These are phyloP conservation scores for Macaria liturata DNA, from an alignment of 2,888 invertebrate genomes.

Conservation along the genomic window DNA sequence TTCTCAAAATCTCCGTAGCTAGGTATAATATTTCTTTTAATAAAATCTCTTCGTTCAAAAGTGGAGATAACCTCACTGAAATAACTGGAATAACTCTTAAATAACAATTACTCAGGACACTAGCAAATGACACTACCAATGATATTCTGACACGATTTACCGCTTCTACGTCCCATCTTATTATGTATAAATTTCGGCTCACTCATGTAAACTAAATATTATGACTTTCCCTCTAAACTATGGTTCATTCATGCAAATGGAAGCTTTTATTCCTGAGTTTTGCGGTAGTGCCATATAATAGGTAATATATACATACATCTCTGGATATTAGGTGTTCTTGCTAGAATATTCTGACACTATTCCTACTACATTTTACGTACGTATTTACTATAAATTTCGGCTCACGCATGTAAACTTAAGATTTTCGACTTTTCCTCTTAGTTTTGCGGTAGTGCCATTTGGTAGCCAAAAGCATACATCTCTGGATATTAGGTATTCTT, in stretches of 20 bases:
- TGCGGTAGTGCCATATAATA: too few species aligned
- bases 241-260: conserved; percentile 1
- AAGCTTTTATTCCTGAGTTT: too few species aligned
- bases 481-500: conserved; percentile 9
- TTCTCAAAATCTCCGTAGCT: background rate
- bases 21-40: conserved; percentile 4
- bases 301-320: background rate
- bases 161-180: conserved; percentile 16
- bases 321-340: conserved; percentile 5
- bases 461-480: background rate
- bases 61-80: background rate
- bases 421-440: too few species aligned
- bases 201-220: too few species aligned
- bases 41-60: conserved; percentile 11
- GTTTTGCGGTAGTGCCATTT: too few species aligned
- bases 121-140: too few species aligned
- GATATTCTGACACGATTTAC: conserved; percentile 15
- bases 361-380: conserved; percentile 11
- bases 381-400: conserved; percentile 24
- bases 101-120: too few species aligned
- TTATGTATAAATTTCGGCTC: conserved; percentile 23
- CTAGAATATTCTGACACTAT: conserved; percentile 12
- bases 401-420: background rate
- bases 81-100: conserved; percentile 7
- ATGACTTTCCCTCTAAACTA: conserved; percentile 1